A percentile compares a stretch with the other conserved stretches of the same genome.
Evolutionary conservation across 2,113 vertebrate genomes (phyloP).

Genomic region (Brachirus orientalis): DNA sequence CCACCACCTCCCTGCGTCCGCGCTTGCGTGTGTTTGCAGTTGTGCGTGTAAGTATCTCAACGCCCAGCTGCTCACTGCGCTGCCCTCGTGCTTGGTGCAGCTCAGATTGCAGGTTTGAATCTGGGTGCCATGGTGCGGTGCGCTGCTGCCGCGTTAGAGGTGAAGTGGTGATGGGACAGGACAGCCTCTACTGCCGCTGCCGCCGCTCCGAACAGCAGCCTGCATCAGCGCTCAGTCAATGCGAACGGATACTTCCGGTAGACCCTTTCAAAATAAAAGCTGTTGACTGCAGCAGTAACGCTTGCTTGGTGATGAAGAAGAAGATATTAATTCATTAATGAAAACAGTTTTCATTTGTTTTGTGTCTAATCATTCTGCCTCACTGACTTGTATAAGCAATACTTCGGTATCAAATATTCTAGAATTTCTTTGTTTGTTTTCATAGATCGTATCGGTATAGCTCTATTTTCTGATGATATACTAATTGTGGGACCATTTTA

Average conservation of each 20-base stretch:
- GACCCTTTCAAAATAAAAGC: conserved; percentile 39
- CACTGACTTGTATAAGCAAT: too few relatives aligned
- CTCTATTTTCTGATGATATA: too few relatives aligned
- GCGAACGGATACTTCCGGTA: conserved; percentile 22
- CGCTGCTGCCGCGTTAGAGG: conserved; percentile 67
- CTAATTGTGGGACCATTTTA: too few relatives aligned
- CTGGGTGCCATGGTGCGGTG: conserved; percentile 68
- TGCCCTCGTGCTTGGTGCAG: conserved; percentile 10
- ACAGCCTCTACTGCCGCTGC: conserved; percentile 53
- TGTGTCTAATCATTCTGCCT: too few relatives aligned
- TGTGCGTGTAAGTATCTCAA: too few relatives aligned
- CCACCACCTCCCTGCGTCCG: neutral
- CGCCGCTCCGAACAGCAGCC: conserved; percentile 33
- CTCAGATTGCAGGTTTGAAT: conserved; percentile 50
- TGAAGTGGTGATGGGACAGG: conserved; percentile 68
- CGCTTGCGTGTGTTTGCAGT: neutral
- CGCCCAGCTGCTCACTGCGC: neutral
- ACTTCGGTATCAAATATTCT: too few relatives aligned
- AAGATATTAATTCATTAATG: too few relatives aligned
- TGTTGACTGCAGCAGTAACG: too few relatives aligned
- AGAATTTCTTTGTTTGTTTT: too few relatives aligned
- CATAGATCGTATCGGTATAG: too few relatives aligned
- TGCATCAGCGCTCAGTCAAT: neutral
- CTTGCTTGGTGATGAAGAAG: too few relatives aligned
- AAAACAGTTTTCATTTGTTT: too few relatives aligned